Evolutionary conservation across 35 echinoderm and acorn worm genomes (phyloP).

Genomic region (Diadema setosum): DNA sequence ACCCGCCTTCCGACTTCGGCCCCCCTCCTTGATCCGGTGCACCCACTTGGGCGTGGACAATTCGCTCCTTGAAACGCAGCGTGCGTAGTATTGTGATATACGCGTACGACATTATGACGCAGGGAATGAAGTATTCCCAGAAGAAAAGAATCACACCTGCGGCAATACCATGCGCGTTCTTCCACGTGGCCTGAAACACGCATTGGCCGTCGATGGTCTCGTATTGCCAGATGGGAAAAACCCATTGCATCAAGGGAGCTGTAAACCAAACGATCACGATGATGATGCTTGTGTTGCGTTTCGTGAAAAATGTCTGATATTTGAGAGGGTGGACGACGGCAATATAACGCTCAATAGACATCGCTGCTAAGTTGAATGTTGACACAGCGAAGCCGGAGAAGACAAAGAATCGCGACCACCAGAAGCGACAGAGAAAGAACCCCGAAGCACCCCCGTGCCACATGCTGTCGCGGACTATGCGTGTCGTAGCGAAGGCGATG

Average conservation of each 20-base stretch:
- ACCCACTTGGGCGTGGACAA: not conserved
- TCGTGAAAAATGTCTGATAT: slow-evolving; percentile 40
- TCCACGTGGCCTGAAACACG: slow-evolving; percentile 40
- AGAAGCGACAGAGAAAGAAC: slow-evolving; percentile 80
- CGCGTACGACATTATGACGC: slow-evolving; percentile 68
- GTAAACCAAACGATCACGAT: slow-evolving; percentile 48
- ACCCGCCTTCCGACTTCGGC: not conserved
- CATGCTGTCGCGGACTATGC: slow-evolving; percentile 17
- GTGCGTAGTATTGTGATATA: slow-evolving; percentile 66
- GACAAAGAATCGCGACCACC: slow-evolving; percentile 88
- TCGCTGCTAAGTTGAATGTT: slow-evolving; percentile 64
- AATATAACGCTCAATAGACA: slow-evolving; percentile 74
- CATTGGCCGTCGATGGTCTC: slow-evolving; percentile 13
- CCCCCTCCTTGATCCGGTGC: not conserved
- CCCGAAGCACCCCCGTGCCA: not conserved
- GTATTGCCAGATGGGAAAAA: slow-evolving; percentile 57
- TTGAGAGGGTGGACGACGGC: slow-evolving; percentile 69
- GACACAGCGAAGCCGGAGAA: slow-evolving; percentile 79
- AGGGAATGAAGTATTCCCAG: slow-evolving; percentile 85
- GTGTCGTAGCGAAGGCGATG: slow-evolving; percentile 48
- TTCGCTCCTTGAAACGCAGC: slow-evolving; percentile 39
- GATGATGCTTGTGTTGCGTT: slow-evolving; percentile 22
- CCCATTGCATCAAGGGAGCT: slow-evolving; percentile 67
- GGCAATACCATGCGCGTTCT: slow-evolving; percentile 14
- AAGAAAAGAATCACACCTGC: slow-evolving; percentile 53